These are phyloP conservation scores for Cavia aperea DNA, from an alignment of 2,113 vertebrate species.

Conservation along the genomic window DNA sequence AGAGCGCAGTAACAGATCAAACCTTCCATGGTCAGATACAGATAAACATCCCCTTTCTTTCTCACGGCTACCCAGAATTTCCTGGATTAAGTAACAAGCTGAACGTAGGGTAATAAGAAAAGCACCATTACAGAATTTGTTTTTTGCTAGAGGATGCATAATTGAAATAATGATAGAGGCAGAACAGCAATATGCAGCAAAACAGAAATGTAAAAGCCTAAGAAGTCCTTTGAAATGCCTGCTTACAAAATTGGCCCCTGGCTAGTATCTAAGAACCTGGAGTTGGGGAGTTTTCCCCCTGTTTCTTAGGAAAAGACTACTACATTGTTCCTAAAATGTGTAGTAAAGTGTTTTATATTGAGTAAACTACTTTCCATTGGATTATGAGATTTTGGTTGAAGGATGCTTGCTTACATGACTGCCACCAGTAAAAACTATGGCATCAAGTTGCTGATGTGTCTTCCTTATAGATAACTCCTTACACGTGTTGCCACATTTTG, in stretches of 20 bases:
- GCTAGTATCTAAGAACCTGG: background rate
- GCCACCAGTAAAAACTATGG: background rate
- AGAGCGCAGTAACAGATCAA: constrained; percentile 12
- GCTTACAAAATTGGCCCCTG: background rate
- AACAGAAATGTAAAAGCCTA: background rate
- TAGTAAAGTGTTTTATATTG: background rate
- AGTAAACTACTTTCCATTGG: background rate
- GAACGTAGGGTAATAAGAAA: background rate
- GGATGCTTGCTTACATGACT: background rate
- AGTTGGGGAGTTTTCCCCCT: background rate
- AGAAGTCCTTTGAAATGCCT: background rate
- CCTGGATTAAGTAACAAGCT: background rate
- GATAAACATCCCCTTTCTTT: background rate
- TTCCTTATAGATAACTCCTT: background rate
- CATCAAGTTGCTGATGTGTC: background rate
- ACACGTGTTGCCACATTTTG: background rate
- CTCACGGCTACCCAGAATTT: background rate
- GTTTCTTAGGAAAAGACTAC: background rate
- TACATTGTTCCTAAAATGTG: background rate
- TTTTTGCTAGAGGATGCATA: background rate
- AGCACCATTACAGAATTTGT: background rate
- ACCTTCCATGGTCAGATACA: background rate
- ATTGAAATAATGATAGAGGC: background rate
- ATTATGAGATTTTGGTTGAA: background rate
- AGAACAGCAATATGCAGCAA: background rate